These are phyloP conservation scores for Lutraria lutraria DNA, from an alignment of 2,888 invertebrate genomes.

Conservation along the genomic window DNA sequence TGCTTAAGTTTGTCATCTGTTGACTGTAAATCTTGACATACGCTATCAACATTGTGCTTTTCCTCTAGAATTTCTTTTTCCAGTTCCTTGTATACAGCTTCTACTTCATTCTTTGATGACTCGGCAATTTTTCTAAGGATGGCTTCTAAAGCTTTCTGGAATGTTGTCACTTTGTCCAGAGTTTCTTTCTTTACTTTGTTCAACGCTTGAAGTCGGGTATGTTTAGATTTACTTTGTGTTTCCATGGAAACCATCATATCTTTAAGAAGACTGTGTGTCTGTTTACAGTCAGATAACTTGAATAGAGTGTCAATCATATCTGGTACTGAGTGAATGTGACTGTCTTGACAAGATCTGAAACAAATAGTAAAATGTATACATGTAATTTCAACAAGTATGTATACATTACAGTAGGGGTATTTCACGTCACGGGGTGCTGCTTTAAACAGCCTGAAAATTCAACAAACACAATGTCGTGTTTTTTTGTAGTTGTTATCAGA, in stretches of 20 bases:
- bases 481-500: too few relatives aligned
- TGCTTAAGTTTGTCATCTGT: neutral
- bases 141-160: constrained; percentile 15
- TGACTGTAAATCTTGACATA: neutral
- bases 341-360: neutral
- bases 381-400: neutral
- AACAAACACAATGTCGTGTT: too few relatives aligned
- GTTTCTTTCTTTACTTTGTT: neutral
- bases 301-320: constrained; percentile 21
- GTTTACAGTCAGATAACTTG: neutral
- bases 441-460: too few relatives aligned
- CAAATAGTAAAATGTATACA: neutral
- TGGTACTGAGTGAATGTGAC: neutral
- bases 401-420: too few relatives aligned
- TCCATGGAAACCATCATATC: constrained; percentile 14
- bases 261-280: constrained; percentile 3
- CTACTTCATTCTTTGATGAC: neutral
- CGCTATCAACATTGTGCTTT: neutral
- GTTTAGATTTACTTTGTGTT: neutral
- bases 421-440: too few relatives aligned
- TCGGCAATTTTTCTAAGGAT: neutral
- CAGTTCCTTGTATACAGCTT: neutral
- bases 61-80: neutral
- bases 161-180: neutral
- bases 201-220: neutral